Percentiles rank a stretch among this genome's conserved stretches.
These are phyloP conservation scores for Solen grandis DNA, from an alignment of 1,140 invertebrate genomes.

Conservation along the genomic window DNA sequence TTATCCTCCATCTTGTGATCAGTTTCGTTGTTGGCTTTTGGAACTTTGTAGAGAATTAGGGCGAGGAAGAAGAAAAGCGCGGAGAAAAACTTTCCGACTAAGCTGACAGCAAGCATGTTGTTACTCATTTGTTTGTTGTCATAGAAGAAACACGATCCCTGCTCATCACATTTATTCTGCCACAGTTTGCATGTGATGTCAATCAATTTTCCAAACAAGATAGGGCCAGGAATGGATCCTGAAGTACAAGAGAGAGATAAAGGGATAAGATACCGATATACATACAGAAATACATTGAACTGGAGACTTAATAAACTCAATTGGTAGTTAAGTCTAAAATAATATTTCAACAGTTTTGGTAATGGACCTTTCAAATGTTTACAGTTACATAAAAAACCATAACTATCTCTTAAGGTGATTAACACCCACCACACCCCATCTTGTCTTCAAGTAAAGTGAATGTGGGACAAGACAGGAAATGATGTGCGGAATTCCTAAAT, in stretches of 20 bases:
- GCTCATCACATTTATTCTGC: constrained; percentile 60
- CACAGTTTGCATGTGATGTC: constrained; percentile 77
- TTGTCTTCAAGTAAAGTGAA: too few species aligned
- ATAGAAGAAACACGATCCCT: constrained; percentile 74
- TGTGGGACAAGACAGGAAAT: too few species aligned
- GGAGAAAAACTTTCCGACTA: constrained; percentile 70
- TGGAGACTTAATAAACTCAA: too few species aligned
- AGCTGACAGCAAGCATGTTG: constrained; percentile 68
- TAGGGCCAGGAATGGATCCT: constrained; percentile 78
- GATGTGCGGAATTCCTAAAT: too few species aligned
- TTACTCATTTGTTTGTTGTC: constrained; percentile 77
- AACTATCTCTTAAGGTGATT: too few species aligned
- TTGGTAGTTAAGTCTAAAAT: too few species aligned
- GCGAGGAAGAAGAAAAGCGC: constrained; percentile 73
- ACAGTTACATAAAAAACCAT: too few species aligned
- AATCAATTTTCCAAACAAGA: constrained; percentile 76
- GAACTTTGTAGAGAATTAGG: constrained; percentile 70
- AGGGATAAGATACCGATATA: too few species aligned
- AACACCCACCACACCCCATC: too few species aligned
- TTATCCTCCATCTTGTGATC: neutral
- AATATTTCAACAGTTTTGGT: neutral
- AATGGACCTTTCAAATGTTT: too few species aligned
- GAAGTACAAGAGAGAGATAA: constrained; percentile 5
- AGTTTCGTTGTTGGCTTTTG: constrained; percentile 41
- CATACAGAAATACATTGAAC: too few species aligned